A percentile compares a stretch with the other conserved stretches of the same genome.
Evolutionary conservation across 2,888 invertebrate species (phyloP).

Genomic region (Eumacrocentrus americanus): DNA sequence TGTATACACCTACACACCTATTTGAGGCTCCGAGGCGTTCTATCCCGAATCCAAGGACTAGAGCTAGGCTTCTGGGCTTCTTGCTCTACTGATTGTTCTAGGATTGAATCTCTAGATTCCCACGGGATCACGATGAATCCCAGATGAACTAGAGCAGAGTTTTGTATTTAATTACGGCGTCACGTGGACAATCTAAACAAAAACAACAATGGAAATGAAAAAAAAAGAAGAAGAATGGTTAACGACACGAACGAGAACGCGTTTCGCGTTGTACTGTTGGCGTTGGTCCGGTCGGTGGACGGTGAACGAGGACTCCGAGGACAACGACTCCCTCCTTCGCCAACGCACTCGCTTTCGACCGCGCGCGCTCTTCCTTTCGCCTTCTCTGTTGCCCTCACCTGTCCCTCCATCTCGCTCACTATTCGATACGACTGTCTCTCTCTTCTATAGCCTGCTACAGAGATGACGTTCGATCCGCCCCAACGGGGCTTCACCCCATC

Average conservation of each 20-base stretch:
- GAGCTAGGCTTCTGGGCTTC: not conserved
- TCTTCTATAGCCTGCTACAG: conserved; percentile 1
- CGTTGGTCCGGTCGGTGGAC: conserved; percentile 35
- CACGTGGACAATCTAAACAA: not conserved
- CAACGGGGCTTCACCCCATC: conserved; percentile 3
- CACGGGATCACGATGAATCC: not conserved
- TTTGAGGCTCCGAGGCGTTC: conserved; percentile 15
- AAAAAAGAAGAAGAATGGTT: conserved; percentile 9
- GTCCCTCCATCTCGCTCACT: not conserved
- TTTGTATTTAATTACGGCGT: too few relatives aligned
- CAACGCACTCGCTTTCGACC: conserved; percentile 38
- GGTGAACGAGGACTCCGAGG: conserved; percentile 51
- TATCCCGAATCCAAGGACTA: conserved; percentile 7
- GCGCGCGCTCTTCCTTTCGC: conserved; percentile 37
- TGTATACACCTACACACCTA: conserved; percentile 13
- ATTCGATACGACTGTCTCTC: not conserved
- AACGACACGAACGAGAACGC: conserved; percentile 41
- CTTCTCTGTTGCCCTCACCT: conserved; percentile 13
- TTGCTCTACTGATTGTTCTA: not conserved
- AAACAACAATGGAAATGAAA: conserved; percentile 14
- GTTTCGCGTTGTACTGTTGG: conserved; percentile 49
- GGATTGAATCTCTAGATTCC: not conserved
- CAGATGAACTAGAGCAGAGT: too few relatives aligned
- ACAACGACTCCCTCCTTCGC: conserved; percentile 52
- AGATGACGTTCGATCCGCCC: conserved; percentile 15